Percentiles rank a stretch among this genome's conserved stretches.
phyloP scores from a whole-genome alignment of 2,113 vertebrate genomes.

The Carlito syrichta region DNA sequence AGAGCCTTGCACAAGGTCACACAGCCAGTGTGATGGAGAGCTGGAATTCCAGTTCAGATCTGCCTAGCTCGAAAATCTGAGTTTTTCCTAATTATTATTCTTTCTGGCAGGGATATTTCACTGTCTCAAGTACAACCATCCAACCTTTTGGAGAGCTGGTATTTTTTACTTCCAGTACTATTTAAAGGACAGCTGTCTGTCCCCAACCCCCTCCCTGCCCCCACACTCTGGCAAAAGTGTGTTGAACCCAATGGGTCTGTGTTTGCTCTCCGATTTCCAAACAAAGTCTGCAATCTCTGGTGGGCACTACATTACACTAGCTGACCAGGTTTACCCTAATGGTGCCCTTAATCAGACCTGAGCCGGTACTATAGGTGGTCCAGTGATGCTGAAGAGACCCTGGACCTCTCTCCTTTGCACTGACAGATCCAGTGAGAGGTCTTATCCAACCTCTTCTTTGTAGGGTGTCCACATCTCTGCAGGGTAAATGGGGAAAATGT shows the following conservation, averaged over 20 bases:
- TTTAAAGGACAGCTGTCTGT: conserved; percentile 15
- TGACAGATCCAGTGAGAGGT: neutral
- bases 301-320: neutral
- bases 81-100: neutral
- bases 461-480: neutral
- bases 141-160: neutral
- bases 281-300: neutral
- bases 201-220: neutral
- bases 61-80: neutral
- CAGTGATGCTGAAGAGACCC: neutral
- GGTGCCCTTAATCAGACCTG: neutral
- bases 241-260: neutral
- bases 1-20: neutral
- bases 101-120: neutral
- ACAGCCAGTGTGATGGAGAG: neutral
- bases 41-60: neutral
- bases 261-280: neutral
- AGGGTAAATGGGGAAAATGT: neutral
- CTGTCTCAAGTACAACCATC: neutral
- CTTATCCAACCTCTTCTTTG: neutral
- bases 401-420: neutral
- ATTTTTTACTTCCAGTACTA: neutral
- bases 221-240: neutral
- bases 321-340: neutral
- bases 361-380: neutral